Evolutionary conservation across 2,113 vertebrate genomes (phyloP).

Genomic region (Periophthalmus modestus): DNA sequence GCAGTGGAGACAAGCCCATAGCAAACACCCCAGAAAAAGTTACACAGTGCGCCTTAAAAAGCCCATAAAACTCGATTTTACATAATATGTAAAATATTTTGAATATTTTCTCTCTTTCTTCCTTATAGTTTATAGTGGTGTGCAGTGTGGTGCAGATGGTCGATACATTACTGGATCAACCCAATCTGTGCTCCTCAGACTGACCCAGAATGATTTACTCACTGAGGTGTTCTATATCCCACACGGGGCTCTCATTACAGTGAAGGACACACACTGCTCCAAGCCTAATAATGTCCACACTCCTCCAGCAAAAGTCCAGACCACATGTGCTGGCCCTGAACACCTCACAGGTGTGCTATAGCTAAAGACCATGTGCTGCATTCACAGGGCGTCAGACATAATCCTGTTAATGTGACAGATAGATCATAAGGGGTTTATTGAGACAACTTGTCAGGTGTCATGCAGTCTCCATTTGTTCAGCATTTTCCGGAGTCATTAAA

Average conservation of each 20-base stretch:
- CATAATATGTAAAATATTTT: not conserved
- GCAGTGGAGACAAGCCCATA: too few relatives aligned
- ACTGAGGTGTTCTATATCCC: slow-evolving; percentile 43
- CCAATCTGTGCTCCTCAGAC: not conserved
- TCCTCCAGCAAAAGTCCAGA: slow-evolving; percentile 21
- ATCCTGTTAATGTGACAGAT: slow-evolving; percentile 37
- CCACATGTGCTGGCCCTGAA: slow-evolving; percentile 49
- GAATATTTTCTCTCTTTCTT: not conserved
- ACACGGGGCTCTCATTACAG: slow-evolving; percentile 44
- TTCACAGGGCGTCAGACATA: slow-evolving; percentile 38
- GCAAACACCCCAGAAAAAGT: too few relatives aligned
- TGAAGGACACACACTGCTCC: slow-evolving; percentile 34
- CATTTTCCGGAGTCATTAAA: slow-evolving; percentile 15
- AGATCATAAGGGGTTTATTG: slow-evolving; percentile 27
- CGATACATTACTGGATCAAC: slow-evolving; percentile 47
- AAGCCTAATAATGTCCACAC: slow-evolving; percentile 37
- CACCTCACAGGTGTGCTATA: slow-evolving; percentile 30
- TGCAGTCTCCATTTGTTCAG: not conserved
- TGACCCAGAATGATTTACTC: slow-evolving; percentile 43
- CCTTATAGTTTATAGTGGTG: not conserved
- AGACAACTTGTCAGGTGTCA: slow-evolving; percentile 20
- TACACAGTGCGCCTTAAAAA: too few relatives aligned
- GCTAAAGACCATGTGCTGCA: slow-evolving; percentile 13
- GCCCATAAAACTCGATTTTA: too few relatives aligned
- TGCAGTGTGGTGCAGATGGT: slow-evolving; percentile 41